A percentile compares a stretch with the other conserved stretches of the same genome.
These are phyloP conservation scores for Drosophila sp. DNA, from an alignment of 1,140 invertebrate species.

Conservation along the genomic window DNA sequence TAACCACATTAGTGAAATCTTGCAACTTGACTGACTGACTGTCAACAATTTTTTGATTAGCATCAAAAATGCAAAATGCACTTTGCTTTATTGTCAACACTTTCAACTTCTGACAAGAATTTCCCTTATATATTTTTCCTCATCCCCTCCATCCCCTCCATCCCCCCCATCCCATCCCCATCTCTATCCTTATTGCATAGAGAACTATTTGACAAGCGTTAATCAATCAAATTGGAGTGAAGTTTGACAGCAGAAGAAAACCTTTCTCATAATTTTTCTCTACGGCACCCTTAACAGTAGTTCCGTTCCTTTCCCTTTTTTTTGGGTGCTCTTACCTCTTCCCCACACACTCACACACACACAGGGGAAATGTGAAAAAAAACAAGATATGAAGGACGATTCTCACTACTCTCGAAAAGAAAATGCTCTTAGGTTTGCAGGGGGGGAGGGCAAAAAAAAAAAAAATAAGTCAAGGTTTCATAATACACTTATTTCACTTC, in stretches of 20 bases:
- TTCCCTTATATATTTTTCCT: slow-evolving; percentile 5
- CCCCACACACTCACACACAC: not conserved
- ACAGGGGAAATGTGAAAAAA: not conserved
- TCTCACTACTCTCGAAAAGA: not conserved
- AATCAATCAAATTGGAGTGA: slow-evolving; percentile 70
- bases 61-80: slow-evolving; percentile 59
- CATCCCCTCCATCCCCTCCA: not conserved
- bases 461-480: not conserved
- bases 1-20: slow-evolving; percentile 48
- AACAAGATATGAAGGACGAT: not conserved
- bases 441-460: not conserved
- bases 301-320: not conserved
- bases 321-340: slow-evolving; percentile 27
- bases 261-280: slow-evolving; percentile 76
- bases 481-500: not conserved
- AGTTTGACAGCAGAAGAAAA: slow-evolving; percentile 61
- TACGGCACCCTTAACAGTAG: not conserved
- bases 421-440: not conserved
- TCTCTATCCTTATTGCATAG: slow-evolving; percentile 31
- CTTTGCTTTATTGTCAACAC: slow-evolving; percentile 66
- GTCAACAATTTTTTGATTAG: slow-evolving; percentile 64
- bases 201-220: slow-evolving; percentile 67
- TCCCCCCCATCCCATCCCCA: not conserved
- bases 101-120: slow-evolving; percentile 26
- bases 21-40: slow-evolving; percentile 34